Evolutionary conservation across 2,888 invertebrate species (phyloP).

Genomic region (Zeuzera pyrina): DNA sequence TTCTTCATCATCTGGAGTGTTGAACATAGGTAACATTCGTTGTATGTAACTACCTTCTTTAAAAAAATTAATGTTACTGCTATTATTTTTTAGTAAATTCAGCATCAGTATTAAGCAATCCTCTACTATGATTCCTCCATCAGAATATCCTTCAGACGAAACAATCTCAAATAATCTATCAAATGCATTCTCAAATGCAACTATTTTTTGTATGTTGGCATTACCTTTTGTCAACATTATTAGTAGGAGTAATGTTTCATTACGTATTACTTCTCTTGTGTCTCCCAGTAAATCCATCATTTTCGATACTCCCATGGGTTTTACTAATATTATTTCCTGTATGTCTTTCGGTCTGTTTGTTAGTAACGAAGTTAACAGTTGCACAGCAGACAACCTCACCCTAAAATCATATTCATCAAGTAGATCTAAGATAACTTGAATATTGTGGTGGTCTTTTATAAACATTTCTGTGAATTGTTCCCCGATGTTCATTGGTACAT

Average conservation of each 20-base stretch:
- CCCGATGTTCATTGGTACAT: constrained; percentile 81
- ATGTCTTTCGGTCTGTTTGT: constrained; percentile 89
- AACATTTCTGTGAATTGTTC: constrained; percentile 98
- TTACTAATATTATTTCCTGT: constrained; percentile 89
- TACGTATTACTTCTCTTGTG: constrained; percentile 94
- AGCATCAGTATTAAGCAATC: constrained; percentile 95
- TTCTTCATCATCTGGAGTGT: constrained; percentile 82
- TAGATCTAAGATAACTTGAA: constrained; percentile 84
- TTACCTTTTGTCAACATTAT: constrained; percentile 94
- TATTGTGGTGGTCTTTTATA: constrained; percentile 90
- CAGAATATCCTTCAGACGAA: constrained; percentile 90
- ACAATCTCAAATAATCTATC: constrained; percentile 96
- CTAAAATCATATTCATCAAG: constrained; percentile 97
- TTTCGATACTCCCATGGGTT: constrained; percentile 98
- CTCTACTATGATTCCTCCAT: constrained; percentile 98
- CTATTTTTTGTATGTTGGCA: constrained; percentile 98
- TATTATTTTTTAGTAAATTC: constrained; percentile 94
- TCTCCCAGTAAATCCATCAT: constrained; percentile 97
- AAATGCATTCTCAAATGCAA: constrained; percentile 99
- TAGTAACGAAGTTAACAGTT: constrained; percentile 89
- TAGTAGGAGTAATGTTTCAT: constrained; percentile 92
- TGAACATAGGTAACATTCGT: constrained; percentile 90
- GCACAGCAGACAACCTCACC: constrained; percentile 92
- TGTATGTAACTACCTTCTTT: constrained; percentile 98
- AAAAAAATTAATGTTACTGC: constrained; percentile 98